phyloP scores from a whole-genome alignment of 2,113 vertebrate species.

The Nannobrachium achirus region DNA sequence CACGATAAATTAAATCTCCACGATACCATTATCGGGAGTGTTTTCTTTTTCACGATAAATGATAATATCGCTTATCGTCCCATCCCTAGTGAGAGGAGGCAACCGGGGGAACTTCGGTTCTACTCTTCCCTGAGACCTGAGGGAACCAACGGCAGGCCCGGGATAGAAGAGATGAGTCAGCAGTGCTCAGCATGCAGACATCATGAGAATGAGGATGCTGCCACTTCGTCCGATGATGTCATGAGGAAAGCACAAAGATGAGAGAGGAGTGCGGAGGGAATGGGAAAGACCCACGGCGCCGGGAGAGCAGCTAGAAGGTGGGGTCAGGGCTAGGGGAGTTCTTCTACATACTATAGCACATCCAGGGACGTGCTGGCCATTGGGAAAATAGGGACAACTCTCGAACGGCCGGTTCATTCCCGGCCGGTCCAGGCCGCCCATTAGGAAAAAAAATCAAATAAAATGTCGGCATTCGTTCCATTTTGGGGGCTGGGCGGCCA shows the following conservation, averaged over 20 bases:
- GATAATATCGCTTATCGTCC: too few species aligned
- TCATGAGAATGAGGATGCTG: conserved; percentile 34
- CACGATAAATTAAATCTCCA: too few species aligned
- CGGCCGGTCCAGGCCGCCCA: too few species aligned
- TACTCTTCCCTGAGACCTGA: conserved; percentile 27
- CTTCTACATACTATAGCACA: conserved; percentile 16
- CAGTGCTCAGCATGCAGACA: too few species aligned
- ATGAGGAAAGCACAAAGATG: conserved; percentile 51
- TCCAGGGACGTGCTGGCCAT: too few species aligned
- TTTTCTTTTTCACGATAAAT: too few species aligned
- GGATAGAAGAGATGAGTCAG: conserved; percentile 67
- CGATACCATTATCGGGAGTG: too few species aligned
- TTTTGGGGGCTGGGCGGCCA: too few species aligned
- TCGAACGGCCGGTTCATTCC: too few species aligned
- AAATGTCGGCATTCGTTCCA: too few species aligned
- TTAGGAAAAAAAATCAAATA: too few species aligned
- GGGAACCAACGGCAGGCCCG: conserved; percentile 52
- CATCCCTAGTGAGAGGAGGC: conserved; percentile 1
- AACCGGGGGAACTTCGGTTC: conserved; percentile 12
- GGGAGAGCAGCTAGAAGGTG: conserved; percentile 31
- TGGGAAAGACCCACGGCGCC: conserved; percentile 55
- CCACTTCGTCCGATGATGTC: conserved; percentile 44
- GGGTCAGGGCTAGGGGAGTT: conserved; percentile 35
- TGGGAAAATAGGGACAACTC: too few species aligned
- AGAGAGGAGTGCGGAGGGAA: conserved; percentile 38